phyloP scores from a whole-genome alignment of 2,113 vertebrate genomes.

The Steatornis caripensis region DNA sequence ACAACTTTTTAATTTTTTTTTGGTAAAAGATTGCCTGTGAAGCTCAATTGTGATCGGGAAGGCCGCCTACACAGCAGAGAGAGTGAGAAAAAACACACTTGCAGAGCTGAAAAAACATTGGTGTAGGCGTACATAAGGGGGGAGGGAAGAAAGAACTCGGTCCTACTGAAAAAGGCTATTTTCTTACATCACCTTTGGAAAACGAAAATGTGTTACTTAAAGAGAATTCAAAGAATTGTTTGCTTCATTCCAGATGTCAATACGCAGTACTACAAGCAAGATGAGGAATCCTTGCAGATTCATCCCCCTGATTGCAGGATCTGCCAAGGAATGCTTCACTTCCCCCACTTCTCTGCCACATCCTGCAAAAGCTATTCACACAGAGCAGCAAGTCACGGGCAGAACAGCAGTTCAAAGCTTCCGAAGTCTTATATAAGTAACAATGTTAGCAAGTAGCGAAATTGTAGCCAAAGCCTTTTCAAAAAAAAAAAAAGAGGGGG shows the following conservation, averaged over 20 bases:
- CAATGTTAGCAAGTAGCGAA: neutral
- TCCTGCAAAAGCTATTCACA: neutral
- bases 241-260: neutral
- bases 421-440: neutral
- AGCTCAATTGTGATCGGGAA: constrained; percentile 66
- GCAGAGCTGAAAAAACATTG: constrained; percentile 49
- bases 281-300: neutral
- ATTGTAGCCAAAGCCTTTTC: neutral
- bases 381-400: neutral
- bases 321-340: neutral
- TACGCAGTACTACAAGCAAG: neutral
- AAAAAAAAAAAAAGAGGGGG: neutral
- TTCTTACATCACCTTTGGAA: neutral
- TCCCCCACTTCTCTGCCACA: neutral
- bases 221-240: neutral
- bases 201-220: neutral
- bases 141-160: neutral
- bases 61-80: constrained; percentile 64
- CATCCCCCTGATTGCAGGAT: neutral
- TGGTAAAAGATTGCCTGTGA: constrained; percentile 56
- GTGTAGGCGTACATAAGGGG: constrained; percentile 20
- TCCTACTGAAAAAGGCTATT: constrained; percentile 21
- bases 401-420: neutral
- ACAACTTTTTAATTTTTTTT: neutral
- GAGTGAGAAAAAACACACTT: constrained; percentile 56